These are phyloP conservation scores for Chrysemys picta DNA, from an alignment of 2,113 vertebrate species.

Conservation along the genomic window DNA sequence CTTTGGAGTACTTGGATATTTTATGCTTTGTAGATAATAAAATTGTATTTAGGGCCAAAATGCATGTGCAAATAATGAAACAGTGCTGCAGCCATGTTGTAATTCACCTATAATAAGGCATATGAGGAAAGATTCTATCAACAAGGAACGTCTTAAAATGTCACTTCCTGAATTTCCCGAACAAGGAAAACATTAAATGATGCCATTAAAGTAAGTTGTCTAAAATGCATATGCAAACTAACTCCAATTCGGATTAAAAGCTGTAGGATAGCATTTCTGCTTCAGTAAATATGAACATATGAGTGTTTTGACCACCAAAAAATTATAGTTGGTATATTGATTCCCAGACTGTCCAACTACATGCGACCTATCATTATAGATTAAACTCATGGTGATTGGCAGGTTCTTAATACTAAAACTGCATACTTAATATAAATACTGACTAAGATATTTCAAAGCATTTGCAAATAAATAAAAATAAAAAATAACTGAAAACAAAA, in stretches of 20 bases:
- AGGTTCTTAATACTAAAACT: conserved; percentile 2
- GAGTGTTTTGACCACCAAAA: conserved; percentile 73
- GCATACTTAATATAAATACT: not conserved
- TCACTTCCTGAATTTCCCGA: conserved; percentile 53
- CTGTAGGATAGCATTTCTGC: conserved; percentile 66
- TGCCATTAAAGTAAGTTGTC: conserved; percentile 48
- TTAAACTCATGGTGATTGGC: conserved; percentile 33
- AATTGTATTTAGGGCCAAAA: conserved; percentile 76
- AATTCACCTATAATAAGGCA: conserved; percentile 71
- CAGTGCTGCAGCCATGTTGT: conserved; percentile 34
- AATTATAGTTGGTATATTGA: conserved; percentile 39
- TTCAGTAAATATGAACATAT: conserved; percentile 62
- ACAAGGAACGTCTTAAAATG: conserved; percentile 34
- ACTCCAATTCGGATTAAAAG: conserved; percentile 61
- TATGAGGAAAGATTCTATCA: conserved; percentile 31
- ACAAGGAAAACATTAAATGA: conserved; percentile 44
- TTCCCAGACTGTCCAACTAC: conserved; percentile 51
- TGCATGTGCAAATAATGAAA: conserved; percentile 66
- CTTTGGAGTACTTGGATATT: conserved; percentile 73
- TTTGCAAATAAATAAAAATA: not conserved
- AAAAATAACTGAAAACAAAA: not conserved
- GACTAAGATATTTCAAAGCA: not conserved
- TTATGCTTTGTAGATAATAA: conserved; percentile 80
- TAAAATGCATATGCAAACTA: conserved; percentile 62
- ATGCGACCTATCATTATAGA: conserved; percentile 20